Evolutionary conservation across 2,888 invertebrate genomes (phyloP).

Genomic region (Nasonovia ribisnigri): DNA sequence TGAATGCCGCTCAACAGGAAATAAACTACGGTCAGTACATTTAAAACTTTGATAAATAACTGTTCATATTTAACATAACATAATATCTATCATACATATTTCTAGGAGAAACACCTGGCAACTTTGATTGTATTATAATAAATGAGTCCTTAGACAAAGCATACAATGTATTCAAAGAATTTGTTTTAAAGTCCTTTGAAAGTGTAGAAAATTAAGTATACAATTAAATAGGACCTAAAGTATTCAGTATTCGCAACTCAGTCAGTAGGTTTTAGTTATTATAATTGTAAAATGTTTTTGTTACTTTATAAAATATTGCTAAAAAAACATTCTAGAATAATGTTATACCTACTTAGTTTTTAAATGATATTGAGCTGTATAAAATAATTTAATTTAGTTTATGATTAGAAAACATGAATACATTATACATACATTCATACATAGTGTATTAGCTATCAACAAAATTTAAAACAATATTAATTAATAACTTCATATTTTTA

Average conservation of each 20-base stretch:
- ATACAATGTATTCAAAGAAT: slow-evolving; percentile 80
- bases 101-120: slow-evolving; percentile 76
- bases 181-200: slow-evolving; percentile 73
- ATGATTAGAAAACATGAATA: not conserved
- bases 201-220: slow-evolving; percentile 36
- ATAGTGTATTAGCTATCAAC: not conserved
- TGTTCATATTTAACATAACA: not conserved
- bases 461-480: not conserved
- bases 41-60: not conserved
- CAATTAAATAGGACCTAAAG: not conserved
- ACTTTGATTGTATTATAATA: slow-evolving; percentile 85
- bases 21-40: slow-evolving; percentile 81
- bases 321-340: slow-evolving; percentile 19
- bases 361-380: not conserved
- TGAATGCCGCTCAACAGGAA: slow-evolving; percentile 84
- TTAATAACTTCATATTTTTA: not conserved
- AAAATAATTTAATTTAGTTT: slow-evolving; percentile 34
- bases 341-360: slow-evolving; percentile 17
- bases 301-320: slow-evolving; percentile 11
- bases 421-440: not conserved
- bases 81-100: slow-evolving; percentile 59
- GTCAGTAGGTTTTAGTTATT: slow-evolving; percentile 48
- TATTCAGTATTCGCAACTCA: slow-evolving; percentile 59
- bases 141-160: slow-evolving; percentile 88
- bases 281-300: slow-evolving; percentile 23